A percentile compares a stretch with the other conserved stretches of the same genome.
phyloP scores from a whole-genome alignment of 1,140 invertebrate species.

The Meloidogyne chitwoodi region DNA sequence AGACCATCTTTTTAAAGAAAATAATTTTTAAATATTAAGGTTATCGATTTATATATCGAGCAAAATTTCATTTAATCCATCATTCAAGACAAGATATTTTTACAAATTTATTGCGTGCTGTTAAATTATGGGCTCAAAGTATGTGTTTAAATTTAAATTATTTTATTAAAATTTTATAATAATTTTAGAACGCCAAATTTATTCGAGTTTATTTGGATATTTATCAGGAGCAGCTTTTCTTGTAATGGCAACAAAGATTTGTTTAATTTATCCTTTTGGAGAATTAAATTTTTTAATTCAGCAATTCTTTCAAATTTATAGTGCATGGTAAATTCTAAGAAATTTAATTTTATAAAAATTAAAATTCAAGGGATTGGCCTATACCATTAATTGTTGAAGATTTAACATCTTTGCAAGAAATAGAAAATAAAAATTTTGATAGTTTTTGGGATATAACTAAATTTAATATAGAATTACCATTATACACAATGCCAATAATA shows the following conservation, averaged over 20 bases:
- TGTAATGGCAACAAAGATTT: conserved; percentile 8
- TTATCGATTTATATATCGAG: neutral
- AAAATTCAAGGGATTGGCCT: neutral
- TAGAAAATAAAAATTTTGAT: neutral
- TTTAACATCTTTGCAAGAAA: neutral
- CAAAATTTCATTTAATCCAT: conserved; percentile 10
- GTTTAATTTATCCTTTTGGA: conserved; percentile 1
- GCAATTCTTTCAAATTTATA: conserved; percentile 12
- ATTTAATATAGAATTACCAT: neutral
- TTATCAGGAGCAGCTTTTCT: neutral
- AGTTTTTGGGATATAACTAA: neutral
- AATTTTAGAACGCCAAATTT: neutral
- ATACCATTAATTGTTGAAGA: conserved; percentile 2
- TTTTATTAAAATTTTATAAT: too few species aligned
- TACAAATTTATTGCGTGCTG: neutral
- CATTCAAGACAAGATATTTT: neutral
- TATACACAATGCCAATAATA: neutral
- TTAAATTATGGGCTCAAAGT: conserved; percentile 17
- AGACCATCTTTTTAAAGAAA: too few species aligned
- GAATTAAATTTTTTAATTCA: neutral
- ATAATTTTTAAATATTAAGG: neutral
- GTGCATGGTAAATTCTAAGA: too few species aligned
- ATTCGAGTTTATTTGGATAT: conserved; percentile 2
- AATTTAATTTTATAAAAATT: too few species aligned
- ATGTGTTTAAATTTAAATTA: neutral